Conservation (phyloP, 1,140 invertebrate species). For the Ips typographus region DNA sequence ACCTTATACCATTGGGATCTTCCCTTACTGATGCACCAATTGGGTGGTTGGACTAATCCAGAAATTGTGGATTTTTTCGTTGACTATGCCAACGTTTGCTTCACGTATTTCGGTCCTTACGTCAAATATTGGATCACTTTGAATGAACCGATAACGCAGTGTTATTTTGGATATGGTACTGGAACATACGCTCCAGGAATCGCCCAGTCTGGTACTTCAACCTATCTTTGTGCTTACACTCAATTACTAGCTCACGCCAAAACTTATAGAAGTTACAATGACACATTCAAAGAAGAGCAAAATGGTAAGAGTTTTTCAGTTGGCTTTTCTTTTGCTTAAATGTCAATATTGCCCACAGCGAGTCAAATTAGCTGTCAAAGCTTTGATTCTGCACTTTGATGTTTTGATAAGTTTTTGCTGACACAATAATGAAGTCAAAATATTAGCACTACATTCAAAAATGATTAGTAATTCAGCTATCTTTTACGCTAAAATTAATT, state of each 20-base stretch:
- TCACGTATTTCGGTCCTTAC: constrained; percentile 34
- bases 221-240: constrained; percentile 54
- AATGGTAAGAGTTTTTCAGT: constrained; percentile 17
- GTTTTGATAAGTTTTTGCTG: no score
- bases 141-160: constrained; percentile 41
- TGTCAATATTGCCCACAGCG: no score
- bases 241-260: constrained; percentile 53
- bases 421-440: not conserved
- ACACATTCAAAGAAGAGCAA: constrained; percentile 21
- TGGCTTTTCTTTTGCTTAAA: not conserved
- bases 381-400: no score
- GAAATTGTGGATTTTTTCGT: constrained; percentile 32
- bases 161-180: constrained; percentile 28
- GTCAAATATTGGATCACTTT: constrained; percentile 50
- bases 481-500: not conserved
- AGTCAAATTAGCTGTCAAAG: no score
- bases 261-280: constrained; percentile 52
- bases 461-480: not conserved
- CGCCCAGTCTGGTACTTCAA: constrained; percentile 42
- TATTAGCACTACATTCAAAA: not conserved
- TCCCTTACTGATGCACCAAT: constrained; percentile 44
- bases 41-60: constrained; percentile 48
- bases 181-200: constrained; percentile 27
- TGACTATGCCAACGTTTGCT: constrained; percentile 49
- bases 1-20: constrained; percentile 47